Conservation (phyloP, 2,113 vertebrate genomes). For the Upupa epops region DNA sequence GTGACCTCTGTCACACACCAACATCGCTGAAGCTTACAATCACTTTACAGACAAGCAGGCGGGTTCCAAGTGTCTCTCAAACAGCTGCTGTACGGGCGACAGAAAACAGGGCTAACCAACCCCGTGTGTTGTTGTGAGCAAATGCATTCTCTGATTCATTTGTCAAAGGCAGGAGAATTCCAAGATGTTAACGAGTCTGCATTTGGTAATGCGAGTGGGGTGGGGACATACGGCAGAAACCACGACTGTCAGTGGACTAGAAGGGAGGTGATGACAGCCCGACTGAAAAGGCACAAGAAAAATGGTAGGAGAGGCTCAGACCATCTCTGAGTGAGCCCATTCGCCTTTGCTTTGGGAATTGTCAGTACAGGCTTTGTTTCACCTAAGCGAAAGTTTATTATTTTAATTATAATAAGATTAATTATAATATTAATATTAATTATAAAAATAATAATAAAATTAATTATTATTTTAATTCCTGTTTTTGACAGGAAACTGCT, state of each 20-base stretch:
- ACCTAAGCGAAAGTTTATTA: constrained; percentile 38
- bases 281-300: not conserved
- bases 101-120: not conserved
- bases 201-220: not conserved
- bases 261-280: not conserved
- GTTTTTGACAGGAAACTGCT: constrained; percentile 8
- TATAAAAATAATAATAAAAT: too few species aligned
- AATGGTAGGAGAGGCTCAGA: not conserved
- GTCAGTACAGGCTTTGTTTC: constrained; percentile 20
- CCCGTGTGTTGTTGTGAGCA: not conserved
- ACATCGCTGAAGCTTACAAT: not conserved
- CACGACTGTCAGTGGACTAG: not conserved
- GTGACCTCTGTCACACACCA: not conserved
- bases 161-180: not conserved
- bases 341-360: constrained; percentile 19
- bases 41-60: not conserved
- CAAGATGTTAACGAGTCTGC: not conserved
- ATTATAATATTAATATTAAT: too few species aligned
- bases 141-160: not conserved
- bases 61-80: not conserved
- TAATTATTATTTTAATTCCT: too few species aligned
- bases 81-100: not conserved
- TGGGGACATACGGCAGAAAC: not conserved
- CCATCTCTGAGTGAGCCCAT: not conserved
- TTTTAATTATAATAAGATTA: too few species aligned